Percentiles rank a stretch among this genome's conserved stretches.
Conservation (phyloP, 2,888 invertebrate species). For the Phrixothrix hirtus region DNA sequence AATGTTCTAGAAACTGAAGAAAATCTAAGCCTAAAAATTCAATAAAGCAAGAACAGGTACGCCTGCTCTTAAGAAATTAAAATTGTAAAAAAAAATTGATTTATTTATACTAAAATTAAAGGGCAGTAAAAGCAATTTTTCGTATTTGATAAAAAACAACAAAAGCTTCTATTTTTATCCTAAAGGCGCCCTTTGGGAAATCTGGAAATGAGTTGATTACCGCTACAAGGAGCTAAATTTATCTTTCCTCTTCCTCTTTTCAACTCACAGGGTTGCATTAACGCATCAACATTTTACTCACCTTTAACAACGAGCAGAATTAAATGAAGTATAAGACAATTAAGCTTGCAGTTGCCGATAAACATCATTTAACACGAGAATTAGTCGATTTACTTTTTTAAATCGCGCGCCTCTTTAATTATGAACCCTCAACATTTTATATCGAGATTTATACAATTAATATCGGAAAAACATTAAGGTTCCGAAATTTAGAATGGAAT, state of each 20-base stretch:
- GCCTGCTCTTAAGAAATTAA: too few species aligned
- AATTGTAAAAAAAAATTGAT: background rate
- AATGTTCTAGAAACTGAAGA: too few species aligned
- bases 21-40: too few species aligned
- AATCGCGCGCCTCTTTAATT: background rate
- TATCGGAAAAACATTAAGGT: too few species aligned
- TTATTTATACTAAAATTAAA: constrained; percentile 8
- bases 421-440: constrained; percentile 6
- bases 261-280: constrained; percentile 9
- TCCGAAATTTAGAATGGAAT: too few species aligned
- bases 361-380: constrained; percentile 20
- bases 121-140: constrained; percentile 16
- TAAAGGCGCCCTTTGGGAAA: constrained; percentile 35
- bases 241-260: constrained; percentile 30
- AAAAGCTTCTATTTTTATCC: constrained; percentile 21
- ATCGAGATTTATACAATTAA: constrained; percentile 34
- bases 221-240: constrained; percentile 39
- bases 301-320: constrained; percentile 26
- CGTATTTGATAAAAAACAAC: constrained; percentile 24
- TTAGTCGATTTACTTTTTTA: constrained; percentile 2
- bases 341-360: constrained; percentile 21
- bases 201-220: constrained; percentile 43
- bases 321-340: constrained; percentile 27
- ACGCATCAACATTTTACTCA: constrained; percentile 22
- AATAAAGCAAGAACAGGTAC: too few species aligned